Evolutionary conservation across 2,888 invertebrate species (phyloP).

Genomic region (Cantharis flavilabris): DNA sequence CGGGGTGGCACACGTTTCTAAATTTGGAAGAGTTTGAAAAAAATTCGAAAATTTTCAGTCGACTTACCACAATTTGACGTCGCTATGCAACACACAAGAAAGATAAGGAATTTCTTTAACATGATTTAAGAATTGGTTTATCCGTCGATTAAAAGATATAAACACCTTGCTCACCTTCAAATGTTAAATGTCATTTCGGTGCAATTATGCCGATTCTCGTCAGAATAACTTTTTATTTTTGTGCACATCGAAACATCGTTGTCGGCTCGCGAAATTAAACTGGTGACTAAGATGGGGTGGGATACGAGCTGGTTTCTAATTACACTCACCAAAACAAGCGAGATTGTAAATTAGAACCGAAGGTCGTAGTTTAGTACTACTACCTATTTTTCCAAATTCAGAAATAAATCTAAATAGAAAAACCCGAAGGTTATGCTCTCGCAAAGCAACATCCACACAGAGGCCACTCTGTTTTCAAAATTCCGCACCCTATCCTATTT

Average conservation of each 20-base stretch:
- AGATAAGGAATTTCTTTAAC: neutral
- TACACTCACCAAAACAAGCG: no score
- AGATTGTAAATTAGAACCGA: no score
- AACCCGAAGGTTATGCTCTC: no score
- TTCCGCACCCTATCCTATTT: neutral
- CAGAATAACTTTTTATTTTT: neutral
- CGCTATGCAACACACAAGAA: neutral
- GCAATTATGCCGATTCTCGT: neutral
- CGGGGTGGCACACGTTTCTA: conserved; percentile 54
- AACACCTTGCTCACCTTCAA: neutral
- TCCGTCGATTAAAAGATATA: neutral
- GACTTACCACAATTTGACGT: neutral
- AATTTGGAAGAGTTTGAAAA: conserved; percentile 4
- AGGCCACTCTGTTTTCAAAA: neutral
- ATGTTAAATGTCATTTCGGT: neutral
- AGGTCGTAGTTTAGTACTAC: no score
- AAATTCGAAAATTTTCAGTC: neutral
- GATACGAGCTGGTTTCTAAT: no score
- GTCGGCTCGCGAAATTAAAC: neutral
- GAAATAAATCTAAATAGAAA: no score
- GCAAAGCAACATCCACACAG: no score
- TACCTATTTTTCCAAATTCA: no score
- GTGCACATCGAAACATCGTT: neutral
- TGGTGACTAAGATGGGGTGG: neutral
- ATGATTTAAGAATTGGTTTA: neutral